A percentile compares a stretch with the other conserved stretches of the same genome.
These are phyloP conservation scores for Haemorhous mexicanus DNA, from an alignment of 2,113 vertebrate genomes.

Conservation along the genomic window DNA sequence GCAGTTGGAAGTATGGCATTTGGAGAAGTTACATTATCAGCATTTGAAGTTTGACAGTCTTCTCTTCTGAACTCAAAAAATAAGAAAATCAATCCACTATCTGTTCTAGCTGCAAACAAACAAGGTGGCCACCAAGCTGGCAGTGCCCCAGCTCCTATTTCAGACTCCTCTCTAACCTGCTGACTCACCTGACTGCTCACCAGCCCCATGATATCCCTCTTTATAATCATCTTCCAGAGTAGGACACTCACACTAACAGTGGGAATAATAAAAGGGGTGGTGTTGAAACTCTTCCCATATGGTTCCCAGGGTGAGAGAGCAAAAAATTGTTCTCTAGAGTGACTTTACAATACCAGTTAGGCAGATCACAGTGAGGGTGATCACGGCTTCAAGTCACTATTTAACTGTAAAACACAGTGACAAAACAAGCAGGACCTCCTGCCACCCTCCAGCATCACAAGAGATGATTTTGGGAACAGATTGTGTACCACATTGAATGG, in stretches of 20 bases:
- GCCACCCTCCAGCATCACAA: background rate
- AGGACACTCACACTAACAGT: background rate
- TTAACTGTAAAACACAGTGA: background rate
- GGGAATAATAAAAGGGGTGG: background rate
- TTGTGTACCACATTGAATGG: background rate
- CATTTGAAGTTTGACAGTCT: background rate
- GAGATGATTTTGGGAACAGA: background rate
- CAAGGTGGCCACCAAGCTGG: background rate
- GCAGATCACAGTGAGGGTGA: background rate
- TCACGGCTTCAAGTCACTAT: background rate
- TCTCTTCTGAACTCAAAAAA: background rate
- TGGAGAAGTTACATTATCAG: background rate
- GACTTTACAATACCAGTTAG: background rate
- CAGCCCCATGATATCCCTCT: background rate
- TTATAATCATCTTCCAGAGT: background rate
- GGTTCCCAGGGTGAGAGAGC: background rate
- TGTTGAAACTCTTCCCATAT: background rate
- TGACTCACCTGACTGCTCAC: background rate
- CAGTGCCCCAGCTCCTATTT: background rate
- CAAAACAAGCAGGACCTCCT: background rate
- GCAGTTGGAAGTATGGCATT: background rate
- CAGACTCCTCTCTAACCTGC: background rate
- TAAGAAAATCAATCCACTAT: background rate
- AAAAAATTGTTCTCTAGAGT: background rate
- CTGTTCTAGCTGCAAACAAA: background rate